Percentiles rank a stretch among this genome's conserved stretches.
Evolutionary conservation across 2,888 invertebrate species (phyloP).

Genomic region (Andrena dorsata): DNA sequence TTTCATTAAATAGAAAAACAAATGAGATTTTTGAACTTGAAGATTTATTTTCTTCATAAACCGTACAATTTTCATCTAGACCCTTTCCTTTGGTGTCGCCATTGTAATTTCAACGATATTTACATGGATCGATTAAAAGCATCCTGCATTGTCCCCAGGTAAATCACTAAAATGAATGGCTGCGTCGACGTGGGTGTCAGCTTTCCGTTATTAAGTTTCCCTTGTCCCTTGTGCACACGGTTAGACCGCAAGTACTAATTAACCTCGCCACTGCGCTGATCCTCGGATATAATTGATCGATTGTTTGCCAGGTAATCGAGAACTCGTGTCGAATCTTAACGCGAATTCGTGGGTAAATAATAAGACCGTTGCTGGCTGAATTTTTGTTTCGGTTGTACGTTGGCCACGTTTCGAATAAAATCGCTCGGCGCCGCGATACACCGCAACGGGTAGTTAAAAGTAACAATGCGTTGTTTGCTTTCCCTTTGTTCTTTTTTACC

Average conservation of each 20-base stretch:
- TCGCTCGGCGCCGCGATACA: not conserved
- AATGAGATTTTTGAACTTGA: not conserved
- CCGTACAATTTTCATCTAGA: not conserved
- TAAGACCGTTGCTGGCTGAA: conserved; percentile 10
- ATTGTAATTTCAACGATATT: not conserved
- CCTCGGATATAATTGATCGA: conserved; percentile 48
- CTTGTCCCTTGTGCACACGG: not conserved
- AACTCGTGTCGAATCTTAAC: conserved; percentile 39
- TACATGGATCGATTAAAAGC: not conserved
- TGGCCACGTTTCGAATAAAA: conserved; percentile 16
- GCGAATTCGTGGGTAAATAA: not conserved
- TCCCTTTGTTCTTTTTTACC: conserved; percentile 14
- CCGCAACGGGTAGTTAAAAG: conserved; percentile 15
- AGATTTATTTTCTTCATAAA: too few relatives aligned
- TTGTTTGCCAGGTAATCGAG: conserved; percentile 64
- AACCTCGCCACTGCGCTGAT: conserved; percentile 28
- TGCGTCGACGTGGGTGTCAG: not conserved
- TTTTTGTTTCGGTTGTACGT: not conserved
- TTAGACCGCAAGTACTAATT: conserved; percentile 52
- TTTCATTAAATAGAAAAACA: not conserved
- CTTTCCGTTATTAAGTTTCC: conserved; percentile 14
- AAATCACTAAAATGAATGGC: not conserved
- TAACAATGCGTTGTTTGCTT: conserved; percentile 33
- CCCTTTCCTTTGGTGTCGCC: not conserved
- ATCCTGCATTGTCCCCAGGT: too few relatives aligned